These are phyloP conservation scores for Sminthurinus aureus DNA, from an alignment of 2,888 invertebrate genomes.

Conservation along the genomic window DNA sequence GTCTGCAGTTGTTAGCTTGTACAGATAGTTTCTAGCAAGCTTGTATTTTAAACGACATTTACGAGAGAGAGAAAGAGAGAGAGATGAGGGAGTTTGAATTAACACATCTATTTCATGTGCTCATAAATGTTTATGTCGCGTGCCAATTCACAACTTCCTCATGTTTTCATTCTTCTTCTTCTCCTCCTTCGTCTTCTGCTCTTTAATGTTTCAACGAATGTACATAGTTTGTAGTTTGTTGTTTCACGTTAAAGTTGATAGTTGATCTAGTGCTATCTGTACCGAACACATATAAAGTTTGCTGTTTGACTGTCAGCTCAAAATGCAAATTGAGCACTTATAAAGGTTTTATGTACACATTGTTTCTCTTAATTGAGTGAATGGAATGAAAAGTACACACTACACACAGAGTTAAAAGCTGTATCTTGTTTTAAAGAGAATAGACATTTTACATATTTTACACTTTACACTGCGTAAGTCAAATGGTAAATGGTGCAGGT, in stretches of 20 bases:
- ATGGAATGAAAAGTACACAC: not conserved
- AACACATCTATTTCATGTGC: not conserved
- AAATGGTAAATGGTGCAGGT: too few relatives aligned
- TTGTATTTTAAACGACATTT: not conserved
- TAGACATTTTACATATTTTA: too few relatives aligned
- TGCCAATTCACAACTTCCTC: slow-evolving; percentile 29
- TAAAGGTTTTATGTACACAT: not conserved
- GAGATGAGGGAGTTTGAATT: not conserved
- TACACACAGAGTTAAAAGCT: not conserved
- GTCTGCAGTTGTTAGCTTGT: not conserved
- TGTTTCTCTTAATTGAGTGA: not conserved
- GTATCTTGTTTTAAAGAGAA: not conserved
- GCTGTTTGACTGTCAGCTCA: not conserved
- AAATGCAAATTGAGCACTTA: not conserved
- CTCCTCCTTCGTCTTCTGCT: not conserved
- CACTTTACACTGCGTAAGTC: too few relatives aligned
- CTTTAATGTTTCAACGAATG: too few relatives aligned
- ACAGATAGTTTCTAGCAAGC: not conserved
- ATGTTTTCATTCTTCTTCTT: not conserved
- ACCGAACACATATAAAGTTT: not conserved
- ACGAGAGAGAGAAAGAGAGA: not conserved
- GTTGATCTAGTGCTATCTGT: not conserved
- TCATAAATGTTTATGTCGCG: slow-evolving; percentile 17
- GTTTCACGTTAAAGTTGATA: too few relatives aligned
- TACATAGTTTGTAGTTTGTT: too few relatives aligned